Conservation (phyloP, 2,888 invertebrate genomes). For the Lepas anatifera region DNA sequence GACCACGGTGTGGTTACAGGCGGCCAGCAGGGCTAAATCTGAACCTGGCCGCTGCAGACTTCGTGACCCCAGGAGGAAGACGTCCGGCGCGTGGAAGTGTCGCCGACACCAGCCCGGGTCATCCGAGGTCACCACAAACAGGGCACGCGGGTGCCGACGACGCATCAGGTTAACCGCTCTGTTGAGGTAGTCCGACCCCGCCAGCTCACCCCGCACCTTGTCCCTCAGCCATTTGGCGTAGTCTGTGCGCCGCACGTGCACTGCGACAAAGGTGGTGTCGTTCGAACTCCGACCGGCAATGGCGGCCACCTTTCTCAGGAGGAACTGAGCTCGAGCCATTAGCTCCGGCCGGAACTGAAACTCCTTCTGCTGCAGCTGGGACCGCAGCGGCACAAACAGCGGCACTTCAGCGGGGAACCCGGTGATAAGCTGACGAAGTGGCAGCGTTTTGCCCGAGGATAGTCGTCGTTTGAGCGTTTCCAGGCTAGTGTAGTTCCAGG, state of each 20-base stretch:
- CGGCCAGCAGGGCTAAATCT: neutral
- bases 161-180: neutral
- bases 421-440: neutral
- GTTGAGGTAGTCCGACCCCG: neutral
- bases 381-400: constrained; percentile 16
- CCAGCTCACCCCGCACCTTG: neutral
- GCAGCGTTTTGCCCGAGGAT: no score
- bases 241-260: neutral
- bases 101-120: neutral
- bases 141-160: neutral
- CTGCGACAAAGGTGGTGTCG: neutral
- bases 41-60: neutral
- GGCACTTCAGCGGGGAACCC: constrained; percentile 20
- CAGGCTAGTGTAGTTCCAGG: neutral
- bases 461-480: constrained; percentile 10
- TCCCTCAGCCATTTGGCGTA: neutral
- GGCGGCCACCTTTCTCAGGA: neutral
- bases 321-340: neutral
- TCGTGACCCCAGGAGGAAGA: neutral
- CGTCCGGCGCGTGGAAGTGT: neutral
- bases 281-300: neutral
- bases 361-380: constrained; percentile 15
- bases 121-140: neutral
- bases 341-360: constrained; percentile 18
- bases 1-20: neutral